A percentile compares a stretch with the other conserved stretches of the same genome.
Evolutionary conservation across 2,797 vertebrate species (phyloP).

Genomic region (Yasuhikotakia modesta): DNA sequence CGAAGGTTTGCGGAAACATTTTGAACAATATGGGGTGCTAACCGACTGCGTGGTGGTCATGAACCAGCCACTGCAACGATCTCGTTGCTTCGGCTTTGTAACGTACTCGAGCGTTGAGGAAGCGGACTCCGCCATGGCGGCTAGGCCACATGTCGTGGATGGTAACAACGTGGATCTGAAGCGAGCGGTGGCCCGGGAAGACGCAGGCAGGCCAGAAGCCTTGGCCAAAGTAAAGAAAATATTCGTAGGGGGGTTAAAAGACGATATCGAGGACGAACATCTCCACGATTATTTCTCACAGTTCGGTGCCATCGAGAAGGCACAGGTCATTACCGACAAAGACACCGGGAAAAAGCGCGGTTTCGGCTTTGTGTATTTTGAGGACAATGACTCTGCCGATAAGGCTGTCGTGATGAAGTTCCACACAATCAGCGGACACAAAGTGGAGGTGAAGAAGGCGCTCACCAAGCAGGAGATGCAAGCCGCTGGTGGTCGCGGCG

Average conservation of each 20-base stretch:
- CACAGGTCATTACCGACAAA: conserved; percentile 85
- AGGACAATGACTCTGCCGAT: conserved; percentile 83
- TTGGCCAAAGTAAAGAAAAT: conserved; percentile 88
- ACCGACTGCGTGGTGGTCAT: conserved; percentile 85
- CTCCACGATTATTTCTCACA: conserved; percentile 82
- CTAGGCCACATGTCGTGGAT: conserved; percentile 83
- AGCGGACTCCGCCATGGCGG: conserved; percentile 84
- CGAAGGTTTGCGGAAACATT: conserved; percentile 82
- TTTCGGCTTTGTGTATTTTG: conserved; percentile 85
- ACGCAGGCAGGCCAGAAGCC: conserved; percentile 82
- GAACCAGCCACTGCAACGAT: conserved; percentile 84
- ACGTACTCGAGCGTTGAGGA: conserved; percentile 83
- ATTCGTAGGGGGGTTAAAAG: conserved; percentile 84
- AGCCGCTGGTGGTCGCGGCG: conserved; percentile 71
- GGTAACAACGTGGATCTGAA: conserved; percentile 86
- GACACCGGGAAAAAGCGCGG: conserved; percentile 85
- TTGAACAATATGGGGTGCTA: conserved; percentile 82
- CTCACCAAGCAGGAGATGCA: conserved; percentile 85
- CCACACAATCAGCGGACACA: conserved; percentile 83
- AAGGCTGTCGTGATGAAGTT: conserved; percentile 86
- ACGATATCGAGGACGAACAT: conserved; percentile 81
- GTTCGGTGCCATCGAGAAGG: conserved; percentile 83
- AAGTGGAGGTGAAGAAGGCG: conserved; percentile 85
- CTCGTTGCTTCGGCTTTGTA: conserved; percentile 85
- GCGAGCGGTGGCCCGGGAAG: conserved; percentile 84